A percentile compares a stretch with the other conserved stretches of the same genome.
Conservation (phyloP, 2,888 invertebrate species). For the Mythimna albipuncta region DNA sequence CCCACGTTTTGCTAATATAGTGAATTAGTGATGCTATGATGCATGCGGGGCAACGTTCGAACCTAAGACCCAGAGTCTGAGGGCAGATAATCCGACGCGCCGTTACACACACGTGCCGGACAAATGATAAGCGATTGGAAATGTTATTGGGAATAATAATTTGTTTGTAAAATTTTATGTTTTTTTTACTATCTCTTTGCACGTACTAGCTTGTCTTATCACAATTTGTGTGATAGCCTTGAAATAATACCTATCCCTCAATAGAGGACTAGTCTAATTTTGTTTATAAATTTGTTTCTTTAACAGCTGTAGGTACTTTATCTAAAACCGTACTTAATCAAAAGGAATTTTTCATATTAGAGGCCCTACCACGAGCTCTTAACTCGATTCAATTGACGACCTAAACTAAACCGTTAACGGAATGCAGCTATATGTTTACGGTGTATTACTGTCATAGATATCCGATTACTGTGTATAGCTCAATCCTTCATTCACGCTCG, state of each 20-base stretch:
- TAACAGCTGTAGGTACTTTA: no score
- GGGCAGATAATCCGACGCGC: background rate
- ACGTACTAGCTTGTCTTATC: conserved; percentile 36
- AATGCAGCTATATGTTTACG: no score
- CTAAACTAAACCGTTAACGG: no score
- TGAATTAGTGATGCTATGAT: background rate
- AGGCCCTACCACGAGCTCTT: no score
- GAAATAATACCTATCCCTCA: background rate
- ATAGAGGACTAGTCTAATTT: no score
- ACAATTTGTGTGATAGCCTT: conserved; percentile 25
- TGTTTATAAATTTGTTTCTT: no score
- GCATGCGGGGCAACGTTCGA: background rate
- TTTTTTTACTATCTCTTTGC: conserved; percentile 3
- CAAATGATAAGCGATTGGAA: conserved; percentile 16
- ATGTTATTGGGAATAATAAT: conserved; percentile 7
- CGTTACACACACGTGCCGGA: background rate
- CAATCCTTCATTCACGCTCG: no score
- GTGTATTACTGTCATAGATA: no score
- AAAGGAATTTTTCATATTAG: no score
- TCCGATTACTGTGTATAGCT: no score
- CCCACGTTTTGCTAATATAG: background rate
- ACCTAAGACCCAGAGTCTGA: conserved; percentile 3
- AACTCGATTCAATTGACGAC: no score
- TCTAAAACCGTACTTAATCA: no score
- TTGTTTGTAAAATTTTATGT: background rate